A percentile compares a stretch with the other conserved stretches of the same genome.
Conservation (phyloP, 2,113 vertebrate genomes). For the Brachirus orientalis region DNA sequence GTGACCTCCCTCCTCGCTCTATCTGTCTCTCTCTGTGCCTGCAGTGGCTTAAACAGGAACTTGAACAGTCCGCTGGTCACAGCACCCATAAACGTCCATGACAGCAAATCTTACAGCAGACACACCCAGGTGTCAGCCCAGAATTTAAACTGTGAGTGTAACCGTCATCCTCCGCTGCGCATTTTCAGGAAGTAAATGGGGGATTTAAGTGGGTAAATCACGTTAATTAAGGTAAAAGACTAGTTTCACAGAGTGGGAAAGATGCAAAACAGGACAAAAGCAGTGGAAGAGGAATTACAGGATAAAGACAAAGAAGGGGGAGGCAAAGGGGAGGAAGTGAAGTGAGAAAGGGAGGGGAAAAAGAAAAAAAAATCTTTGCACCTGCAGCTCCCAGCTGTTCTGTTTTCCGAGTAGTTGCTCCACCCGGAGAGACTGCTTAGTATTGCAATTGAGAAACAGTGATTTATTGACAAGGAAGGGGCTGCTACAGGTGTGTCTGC, state of each 20-base stretch:
- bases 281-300: background rate
- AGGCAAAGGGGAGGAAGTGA: conserved; percentile 11
- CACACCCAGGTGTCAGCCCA: conserved; percentile 35
- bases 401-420: conserved; percentile 67
- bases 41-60: conserved; percentile 34
- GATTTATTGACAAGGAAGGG: conserved; percentile 65
- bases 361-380: conserved; percentile 50
- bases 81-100: conserved; percentile 40
- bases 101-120: conserved; percentile 50
- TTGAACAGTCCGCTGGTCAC: conserved; percentile 55
- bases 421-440: conserved; percentile 59
- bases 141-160: conserved; percentile 48
- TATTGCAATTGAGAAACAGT: conserved; percentile 71
- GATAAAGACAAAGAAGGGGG: conserved; percentile 23
- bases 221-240: conserved; percentile 33
- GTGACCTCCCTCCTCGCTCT: conserved; percentile 16
- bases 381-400: conserved; percentile 67
- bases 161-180: conserved; percentile 15
- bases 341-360: conserved; percentile 13
- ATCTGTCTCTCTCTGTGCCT: background rate
- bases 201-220: conserved; percentile 27
- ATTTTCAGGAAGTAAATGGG: conserved; percentile 21
- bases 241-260: background rate
- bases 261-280: background rate
- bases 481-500: conserved; percentile 18